Percentiles rank a stretch among this genome's conserved stretches.
These are phyloP conservation scores for Brevimyrus niger DNA, from an alignment of 2,113 vertebrate genomes.

Conservation along the genomic window DNA sequence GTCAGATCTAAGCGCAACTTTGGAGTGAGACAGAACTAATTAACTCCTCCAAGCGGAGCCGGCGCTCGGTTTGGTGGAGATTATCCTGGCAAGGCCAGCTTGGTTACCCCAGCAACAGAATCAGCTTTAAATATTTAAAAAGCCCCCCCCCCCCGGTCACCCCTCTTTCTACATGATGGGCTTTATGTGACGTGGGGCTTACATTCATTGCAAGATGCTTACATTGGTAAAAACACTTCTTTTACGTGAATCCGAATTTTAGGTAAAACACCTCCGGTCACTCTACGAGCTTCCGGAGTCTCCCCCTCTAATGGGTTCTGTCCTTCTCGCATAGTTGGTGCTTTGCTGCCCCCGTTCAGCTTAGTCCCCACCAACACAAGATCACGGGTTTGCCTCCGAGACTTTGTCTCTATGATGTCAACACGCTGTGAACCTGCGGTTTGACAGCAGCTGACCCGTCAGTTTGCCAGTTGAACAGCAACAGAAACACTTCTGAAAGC, in stretches of 20 bases:
- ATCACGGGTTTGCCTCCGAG: background rate
- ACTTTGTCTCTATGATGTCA: background rate
- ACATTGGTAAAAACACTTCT: background rate
- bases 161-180: slow-evolving; percentile 26
- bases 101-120: slow-evolving; percentile 49
- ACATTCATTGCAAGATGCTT: slow-evolving; percentile 17
- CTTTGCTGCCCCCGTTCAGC: background rate
- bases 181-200: slow-evolving; percentile 15
- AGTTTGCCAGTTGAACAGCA: background rate
- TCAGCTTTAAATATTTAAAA: slow-evolving; percentile 44
- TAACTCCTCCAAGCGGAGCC: slow-evolving; percentile 26
- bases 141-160: slow-evolving; percentile 28
- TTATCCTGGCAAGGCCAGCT: slow-evolving; percentile 40
- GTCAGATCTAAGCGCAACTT: slow-evolving; percentile 18
- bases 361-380: background rate
- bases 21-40: slow-evolving; percentile 27
- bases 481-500: background rate
- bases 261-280: background rate
- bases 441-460: background rate
- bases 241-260: background rate
- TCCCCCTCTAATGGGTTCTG: background rate
- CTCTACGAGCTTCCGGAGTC: background rate
- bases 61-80: slow-evolving; percentile 32
- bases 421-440: background rate
- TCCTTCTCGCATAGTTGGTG: background rate